Evolutionary conservation across 2,888 invertebrate species (phyloP).

Genomic region (Thecocarcelia acutangulata): DNA sequence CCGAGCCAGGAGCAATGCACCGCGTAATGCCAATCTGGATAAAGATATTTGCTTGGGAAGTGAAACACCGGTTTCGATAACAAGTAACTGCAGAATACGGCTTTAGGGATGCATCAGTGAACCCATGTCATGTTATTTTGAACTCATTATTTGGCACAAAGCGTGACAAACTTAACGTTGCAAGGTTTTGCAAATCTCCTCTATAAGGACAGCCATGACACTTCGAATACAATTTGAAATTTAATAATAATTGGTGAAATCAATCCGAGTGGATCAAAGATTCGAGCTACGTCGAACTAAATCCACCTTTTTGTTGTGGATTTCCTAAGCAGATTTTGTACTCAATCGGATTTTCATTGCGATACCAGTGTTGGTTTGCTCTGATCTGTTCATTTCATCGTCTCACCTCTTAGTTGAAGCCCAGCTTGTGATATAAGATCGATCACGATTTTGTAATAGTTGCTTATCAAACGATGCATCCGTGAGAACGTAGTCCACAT

Average conservation of each 20-base stretch:
- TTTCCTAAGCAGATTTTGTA: conserved; percentile 24
- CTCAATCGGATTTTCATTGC: conserved; percentile 27
- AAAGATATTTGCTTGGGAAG: not conserved
- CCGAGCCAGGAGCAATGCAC: not conserved
- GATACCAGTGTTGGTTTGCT: conserved; percentile 63
- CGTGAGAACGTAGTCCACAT: conserved; percentile 65
- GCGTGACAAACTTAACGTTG: no score
- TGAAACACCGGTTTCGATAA: not conserved
- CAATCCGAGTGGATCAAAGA: conserved; percentile 65
- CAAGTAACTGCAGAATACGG: no score
- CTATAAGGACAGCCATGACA: conserved; percentile 57
- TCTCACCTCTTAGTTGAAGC: conserved; percentile 34
- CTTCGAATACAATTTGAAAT: conserved; percentile 65
- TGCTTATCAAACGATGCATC: conserved; percentile 49
- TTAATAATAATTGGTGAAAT: conserved; percentile 53
- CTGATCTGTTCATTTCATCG: no score
- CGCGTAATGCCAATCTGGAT: not conserved
- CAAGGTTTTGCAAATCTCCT: not conserved
- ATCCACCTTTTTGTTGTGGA: not conserved
- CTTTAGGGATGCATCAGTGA: no score
- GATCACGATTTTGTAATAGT: conserved; percentile 19
- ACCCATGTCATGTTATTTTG: no score
- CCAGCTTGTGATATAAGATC: conserved; percentile 26
- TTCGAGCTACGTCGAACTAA: conserved; percentile 51
- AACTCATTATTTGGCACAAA: no score